These are phyloP conservation scores for Varecia variegata DNA, from an alignment of 2,797 vertebrate genomes.

Conservation along the genomic window DNA sequence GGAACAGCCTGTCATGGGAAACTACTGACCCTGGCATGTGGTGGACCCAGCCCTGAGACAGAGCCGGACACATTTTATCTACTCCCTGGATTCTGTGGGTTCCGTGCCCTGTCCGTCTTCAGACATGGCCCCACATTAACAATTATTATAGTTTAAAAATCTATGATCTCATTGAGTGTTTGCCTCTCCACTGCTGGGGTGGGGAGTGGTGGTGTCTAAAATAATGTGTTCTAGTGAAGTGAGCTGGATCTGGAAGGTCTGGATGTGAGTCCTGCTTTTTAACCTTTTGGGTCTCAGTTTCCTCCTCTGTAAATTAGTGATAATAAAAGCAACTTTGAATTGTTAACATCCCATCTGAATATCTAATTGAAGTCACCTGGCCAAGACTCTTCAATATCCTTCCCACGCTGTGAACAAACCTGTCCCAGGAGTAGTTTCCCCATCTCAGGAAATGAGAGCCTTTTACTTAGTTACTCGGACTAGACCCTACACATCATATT, in stretches of 20 bases:
- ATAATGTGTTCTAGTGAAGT: neutral
- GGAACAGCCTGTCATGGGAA: neutral
- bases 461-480: neutral
- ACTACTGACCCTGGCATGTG: neutral
- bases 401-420: neutral
- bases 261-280: neutral
- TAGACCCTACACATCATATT: rapidly evolving
- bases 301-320: neutral
- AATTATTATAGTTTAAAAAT: neutral
- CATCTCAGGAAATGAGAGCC: neutral
- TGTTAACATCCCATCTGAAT: neutral
- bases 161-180: neutral
- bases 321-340: neutral
- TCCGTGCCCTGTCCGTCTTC: neutral
- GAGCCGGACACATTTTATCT: neutral
- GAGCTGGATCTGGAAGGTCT: neutral
- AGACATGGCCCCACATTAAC: neutral
- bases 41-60: neutral
- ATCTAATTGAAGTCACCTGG: neutral
- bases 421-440: neutral
- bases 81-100: neutral
- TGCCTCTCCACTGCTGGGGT: neutral
- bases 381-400: neutral
- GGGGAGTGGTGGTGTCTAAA: neutral
- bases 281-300: neutral